These are phyloP conservation scores for Tursiops truncatus DNA, from an alignment of 2,113 vertebrate species.

Conservation along the genomic window DNA sequence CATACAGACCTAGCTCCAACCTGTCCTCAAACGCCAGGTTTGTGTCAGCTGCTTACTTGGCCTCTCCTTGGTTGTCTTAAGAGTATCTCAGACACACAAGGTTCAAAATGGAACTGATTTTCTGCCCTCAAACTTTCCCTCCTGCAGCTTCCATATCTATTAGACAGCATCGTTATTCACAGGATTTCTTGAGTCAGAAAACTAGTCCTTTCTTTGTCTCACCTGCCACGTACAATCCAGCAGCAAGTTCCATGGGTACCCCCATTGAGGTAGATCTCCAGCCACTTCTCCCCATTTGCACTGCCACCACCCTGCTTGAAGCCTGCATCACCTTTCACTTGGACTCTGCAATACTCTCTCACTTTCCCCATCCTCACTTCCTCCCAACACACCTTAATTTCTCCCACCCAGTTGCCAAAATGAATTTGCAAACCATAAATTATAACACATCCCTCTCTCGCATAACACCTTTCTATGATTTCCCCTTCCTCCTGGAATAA, in stretches of 20 bases:
- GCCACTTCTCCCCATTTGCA: background rate
- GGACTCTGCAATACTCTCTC: background rate
- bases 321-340: background rate
- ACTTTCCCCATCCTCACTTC: background rate
- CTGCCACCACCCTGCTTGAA: background rate
- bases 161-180: background rate
- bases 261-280: background rate
- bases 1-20: rapidly evolving
- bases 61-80: background rate
- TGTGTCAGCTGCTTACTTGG: background rate
- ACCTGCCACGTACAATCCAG: background rate
- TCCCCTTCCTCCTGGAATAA: background rate
- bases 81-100: background rate
- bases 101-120: background rate
- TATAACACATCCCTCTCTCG: background rate
- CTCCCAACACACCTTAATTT: background rate
- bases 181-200: background rate
- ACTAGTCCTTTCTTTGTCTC: background rate
- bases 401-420: background rate
- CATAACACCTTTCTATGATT: background rate
- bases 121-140: background rate
- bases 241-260: background rate
- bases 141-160: background rate
- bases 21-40: background rate
- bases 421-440: background rate